Conservation (phyloP, 1,140 invertebrate genomes). For the Mamestra configurata region DNA sequence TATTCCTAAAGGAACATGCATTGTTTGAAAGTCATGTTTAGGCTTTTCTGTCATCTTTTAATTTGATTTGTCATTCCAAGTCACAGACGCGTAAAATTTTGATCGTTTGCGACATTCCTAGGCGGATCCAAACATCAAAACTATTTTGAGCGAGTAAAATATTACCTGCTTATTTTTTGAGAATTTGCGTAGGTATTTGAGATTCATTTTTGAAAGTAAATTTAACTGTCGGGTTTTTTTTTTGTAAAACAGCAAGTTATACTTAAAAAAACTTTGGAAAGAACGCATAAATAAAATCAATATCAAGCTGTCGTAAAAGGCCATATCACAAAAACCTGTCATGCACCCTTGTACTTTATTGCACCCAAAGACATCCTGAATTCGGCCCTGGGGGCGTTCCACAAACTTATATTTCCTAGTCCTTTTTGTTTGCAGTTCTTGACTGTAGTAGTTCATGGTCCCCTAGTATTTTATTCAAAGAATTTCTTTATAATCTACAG, state of each 20-base stretch:
- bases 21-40: slow-evolving; percentile 17
- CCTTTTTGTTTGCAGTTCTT: background rate
- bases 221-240: background rate
- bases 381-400: slow-evolving; percentile 19
- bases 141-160: background rate
- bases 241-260: too few relatives aligned
- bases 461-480: background rate
- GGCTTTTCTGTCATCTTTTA: background rate
- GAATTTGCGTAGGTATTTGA: too few relatives aligned
- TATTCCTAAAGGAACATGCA: slow-evolving; percentile 33
- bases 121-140: background rate
- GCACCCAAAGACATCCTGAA: background rate
- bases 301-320: background rate
- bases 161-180: too few relatives aligned
- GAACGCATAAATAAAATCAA: background rate
- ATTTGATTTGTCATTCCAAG: background rate
- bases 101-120: background rate
- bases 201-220: background rate
- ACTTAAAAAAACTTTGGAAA: slow-evolving; percentile 38
- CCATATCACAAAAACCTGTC: background rate
- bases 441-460: background rate
- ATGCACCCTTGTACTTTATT: slow-evolving; percentile 27
- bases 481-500: slow-evolving; percentile 53
- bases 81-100: slow-evolving; percentile 12
- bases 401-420: background rate